Conservation (phyloP, 1,140 invertebrate genomes). For the Panulirus ornatus region DNA sequence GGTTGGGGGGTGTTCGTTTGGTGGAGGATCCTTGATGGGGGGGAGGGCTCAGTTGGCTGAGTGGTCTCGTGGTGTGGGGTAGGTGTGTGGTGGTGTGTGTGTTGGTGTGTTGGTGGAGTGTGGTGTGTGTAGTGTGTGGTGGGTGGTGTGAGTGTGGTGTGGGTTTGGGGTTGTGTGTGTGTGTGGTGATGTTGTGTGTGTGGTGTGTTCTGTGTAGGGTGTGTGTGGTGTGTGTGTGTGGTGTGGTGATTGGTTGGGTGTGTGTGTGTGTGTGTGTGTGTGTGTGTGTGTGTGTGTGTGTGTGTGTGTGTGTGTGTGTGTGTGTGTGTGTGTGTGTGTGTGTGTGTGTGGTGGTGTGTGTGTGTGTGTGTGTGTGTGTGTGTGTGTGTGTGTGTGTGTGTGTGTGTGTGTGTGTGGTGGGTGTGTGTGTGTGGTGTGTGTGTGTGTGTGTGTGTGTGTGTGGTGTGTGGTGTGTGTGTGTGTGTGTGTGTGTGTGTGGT, state of each 20-base stretch:
- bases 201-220: background rate
- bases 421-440: too few relatives aligned
- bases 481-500: too few relatives aligned
- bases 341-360: too few relatives aligned
- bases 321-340: slow-evolving; percentile 7
- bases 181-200: background rate
- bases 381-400: too few relatives aligned
- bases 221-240: background rate
- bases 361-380: too few relatives aligned
- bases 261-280: slow-evolving; percentile 1
- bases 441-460: too few relatives aligned
- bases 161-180: background rate
- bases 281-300: slow-evolving; percentile 7
- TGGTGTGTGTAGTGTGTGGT: background rate
- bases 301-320: slow-evolving; percentile 7
- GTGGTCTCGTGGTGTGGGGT: background rate
- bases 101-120: background rate
- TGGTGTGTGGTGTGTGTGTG: too few relatives aligned
- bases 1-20: too few relatives aligned
- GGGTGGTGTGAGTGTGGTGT: background rate
- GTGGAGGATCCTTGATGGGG: too few relatives aligned
- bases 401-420: too few relatives aligned
- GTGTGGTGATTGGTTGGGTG: background rate
- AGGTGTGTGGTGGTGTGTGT: background rate
- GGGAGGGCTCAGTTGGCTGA: background rate